phyloP scores from a whole-genome alignment of 2,888 invertebrate species.

The Troides helena region DNA sequence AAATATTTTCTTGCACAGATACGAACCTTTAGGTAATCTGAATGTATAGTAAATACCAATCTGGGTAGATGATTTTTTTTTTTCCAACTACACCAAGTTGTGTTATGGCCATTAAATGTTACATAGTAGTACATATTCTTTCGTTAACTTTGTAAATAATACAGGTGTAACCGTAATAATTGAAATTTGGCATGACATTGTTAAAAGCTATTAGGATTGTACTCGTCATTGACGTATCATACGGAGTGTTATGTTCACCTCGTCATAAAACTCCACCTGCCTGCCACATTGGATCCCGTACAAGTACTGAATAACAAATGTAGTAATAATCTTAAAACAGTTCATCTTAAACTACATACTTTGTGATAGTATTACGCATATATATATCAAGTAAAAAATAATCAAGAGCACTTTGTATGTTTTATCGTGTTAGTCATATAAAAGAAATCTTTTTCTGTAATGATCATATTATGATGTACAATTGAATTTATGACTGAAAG shows the following conservation, averaged over 20 bases:
- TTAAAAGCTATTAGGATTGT: slow-evolving; percentile 11
- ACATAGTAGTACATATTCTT: not conserved
- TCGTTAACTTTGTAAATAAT: slow-evolving; percentile 4
- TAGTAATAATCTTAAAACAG: slow-evolving; percentile 12
- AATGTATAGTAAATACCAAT: too few species aligned
- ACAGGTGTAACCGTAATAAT: slow-evolving; percentile 3
- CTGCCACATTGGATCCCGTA: slow-evolving; percentile 13
- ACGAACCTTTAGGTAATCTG: too few species aligned
- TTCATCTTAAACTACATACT: not conserved
- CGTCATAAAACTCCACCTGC: slow-evolving; percentile 28
- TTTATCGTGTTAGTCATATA: too few species aligned
- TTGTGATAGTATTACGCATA: too few species aligned
- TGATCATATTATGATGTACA: too few species aligned
- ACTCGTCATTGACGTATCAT: slow-evolving; percentile 12
- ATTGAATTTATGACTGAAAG: too few species aligned
- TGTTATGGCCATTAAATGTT: not conserved
- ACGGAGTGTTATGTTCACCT: slow-evolving; percentile 3
- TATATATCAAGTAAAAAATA: too few species aligned
- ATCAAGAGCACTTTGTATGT: not conserved
- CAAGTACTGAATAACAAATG: slow-evolving; percentile 4
- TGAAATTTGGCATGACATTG: slow-evolving; percentile 2
- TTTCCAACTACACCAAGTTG: not conserved
- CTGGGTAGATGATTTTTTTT: not conserved
- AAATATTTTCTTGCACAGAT: too few species aligned
- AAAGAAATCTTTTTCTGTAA: too few species aligned